A percentile compares a stretch with the other conserved stretches of the same genome.
phyloP scores from a whole-genome alignment of 2,797 vertebrate species.

The Rhabdomys pumilio region DNA sequence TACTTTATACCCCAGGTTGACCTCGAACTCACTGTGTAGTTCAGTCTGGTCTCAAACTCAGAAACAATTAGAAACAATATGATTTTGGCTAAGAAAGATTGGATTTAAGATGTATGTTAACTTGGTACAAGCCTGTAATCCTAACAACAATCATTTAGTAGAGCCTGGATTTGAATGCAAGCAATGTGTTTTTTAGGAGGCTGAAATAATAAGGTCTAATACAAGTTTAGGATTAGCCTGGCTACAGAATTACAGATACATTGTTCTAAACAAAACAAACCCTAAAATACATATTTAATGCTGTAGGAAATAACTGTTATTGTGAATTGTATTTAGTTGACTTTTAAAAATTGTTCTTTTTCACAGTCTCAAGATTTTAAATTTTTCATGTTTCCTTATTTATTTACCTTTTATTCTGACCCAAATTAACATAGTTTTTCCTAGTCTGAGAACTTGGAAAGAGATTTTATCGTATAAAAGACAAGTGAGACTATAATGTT shows the following conservation, averaged over 20 bases:
- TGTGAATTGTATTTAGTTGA: constrained; percentile 63
- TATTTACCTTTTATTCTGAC: constrained; percentile 44
- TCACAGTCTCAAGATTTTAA: constrained; percentile 44
- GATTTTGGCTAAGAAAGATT: constrained; percentile 61
- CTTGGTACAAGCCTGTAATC: not conserved
- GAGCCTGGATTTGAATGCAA: not conserved
- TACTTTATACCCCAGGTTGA: constrained; percentile 4
- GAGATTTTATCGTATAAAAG: constrained; percentile 55
- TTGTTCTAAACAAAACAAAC: not conserved
- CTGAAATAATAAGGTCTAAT: not conserved
- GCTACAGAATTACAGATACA: not conserved
- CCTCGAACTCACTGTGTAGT: not conserved
- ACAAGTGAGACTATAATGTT: constrained; percentile 54
- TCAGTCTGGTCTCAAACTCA: not conserved
- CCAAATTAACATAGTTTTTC: constrained; percentile 44
- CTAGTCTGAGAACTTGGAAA: constrained; percentile 52
- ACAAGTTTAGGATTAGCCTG: not conserved
- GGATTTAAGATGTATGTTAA: constrained; percentile 60
- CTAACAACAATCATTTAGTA: not conserved
- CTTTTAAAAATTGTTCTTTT: not conserved
- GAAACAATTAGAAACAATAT: constrained; percentile 36
- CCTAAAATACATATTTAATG: not conserved
- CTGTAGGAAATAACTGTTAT: not conserved
- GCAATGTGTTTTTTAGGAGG: not conserved
- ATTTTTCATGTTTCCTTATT: constrained; percentile 46